Evolutionary conservation across 2,113 vertebrate genomes (phyloP).

Genomic region (Callospermophilus lateralis): DNA sequence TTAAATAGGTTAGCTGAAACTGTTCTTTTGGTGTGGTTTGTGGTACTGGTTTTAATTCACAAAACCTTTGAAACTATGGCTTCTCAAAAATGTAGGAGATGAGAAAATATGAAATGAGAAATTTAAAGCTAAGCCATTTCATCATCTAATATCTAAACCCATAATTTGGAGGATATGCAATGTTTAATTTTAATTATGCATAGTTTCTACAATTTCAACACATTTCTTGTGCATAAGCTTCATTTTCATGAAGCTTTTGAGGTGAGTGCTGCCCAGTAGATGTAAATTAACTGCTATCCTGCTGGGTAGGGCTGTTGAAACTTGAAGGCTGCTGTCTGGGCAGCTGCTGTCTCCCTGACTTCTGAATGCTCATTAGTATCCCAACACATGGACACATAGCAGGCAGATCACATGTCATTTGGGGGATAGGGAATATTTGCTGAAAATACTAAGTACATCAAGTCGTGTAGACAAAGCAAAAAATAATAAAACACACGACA

Average conservation of each 20-base stretch:
- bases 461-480: constrained; percentile 49
- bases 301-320: constrained; percentile 77
- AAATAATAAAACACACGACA: constrained; percentile 40
- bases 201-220: constrained; percentile 72
- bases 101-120: constrained; percentile 47
- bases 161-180: neutral
- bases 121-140: constrained; percentile 71
- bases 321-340: constrained; percentile 72
- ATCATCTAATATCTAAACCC: constrained; percentile 16
- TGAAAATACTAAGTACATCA: constrained; percentile 76
- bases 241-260: constrained; percentile 69
- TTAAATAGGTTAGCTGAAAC: neutral
- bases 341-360: constrained; percentile 80
- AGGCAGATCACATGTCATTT: constrained; percentile 71
- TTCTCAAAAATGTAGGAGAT: constrained; percentile 71
- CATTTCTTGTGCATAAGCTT: constrained; percentile 70
- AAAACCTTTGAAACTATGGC: constrained; percentile 57
- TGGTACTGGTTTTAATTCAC: constrained; percentile 20
- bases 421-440: neutral
- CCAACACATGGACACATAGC: constrained; percentile 62
- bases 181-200: constrained; percentile 78
- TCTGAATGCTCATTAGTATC: constrained; percentile 78
- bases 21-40: neutral
- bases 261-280: constrained; percentile 64
- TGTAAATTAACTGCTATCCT: constrained; percentile 60